Conservation (phyloP, 1,140 invertebrate genomes). For the Eueides isabella region DNA sequence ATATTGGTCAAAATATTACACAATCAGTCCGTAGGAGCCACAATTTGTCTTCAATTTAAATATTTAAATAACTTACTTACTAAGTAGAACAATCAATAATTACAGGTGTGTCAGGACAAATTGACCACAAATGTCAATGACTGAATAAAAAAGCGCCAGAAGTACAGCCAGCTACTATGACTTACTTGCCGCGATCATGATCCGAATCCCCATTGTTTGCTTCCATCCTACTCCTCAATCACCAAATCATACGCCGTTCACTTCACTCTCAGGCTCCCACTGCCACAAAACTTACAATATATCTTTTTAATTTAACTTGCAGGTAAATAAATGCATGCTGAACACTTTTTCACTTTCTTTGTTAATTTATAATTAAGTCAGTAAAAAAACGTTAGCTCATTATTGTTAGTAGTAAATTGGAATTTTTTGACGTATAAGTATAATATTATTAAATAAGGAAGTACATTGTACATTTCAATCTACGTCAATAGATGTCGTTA, state of each 20-base stretch:
- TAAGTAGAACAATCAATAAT: constrained; percentile 14
- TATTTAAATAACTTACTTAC: constrained; percentile 17
- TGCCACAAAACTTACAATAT: constrained; percentile 3
- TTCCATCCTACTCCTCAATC: constrained; percentile 48
- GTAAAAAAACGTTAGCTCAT: neutral
- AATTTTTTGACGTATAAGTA: too few species aligned
- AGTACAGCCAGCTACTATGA: constrained; percentile 14
- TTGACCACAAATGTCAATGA: neutral
- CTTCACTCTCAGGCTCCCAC: constrained; percentile 19
- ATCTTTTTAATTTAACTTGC: neutral
- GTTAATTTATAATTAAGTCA: neutral
- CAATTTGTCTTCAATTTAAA: neutral
- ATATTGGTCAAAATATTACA: constrained; percentile 1
- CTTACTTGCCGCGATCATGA: constrained; percentile 45
- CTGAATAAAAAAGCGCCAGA: neutral
- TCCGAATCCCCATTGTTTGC: constrained; percentile 49
- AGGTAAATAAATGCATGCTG: neutral
- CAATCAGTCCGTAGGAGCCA: neutral
- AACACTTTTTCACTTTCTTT: neutral
- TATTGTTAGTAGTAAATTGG: too few species aligned
- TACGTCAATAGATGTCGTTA: too few species aligned
- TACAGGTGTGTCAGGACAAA: constrained; percentile 8
- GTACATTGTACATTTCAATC: too few species aligned
- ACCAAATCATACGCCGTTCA: constrained; percentile 35
- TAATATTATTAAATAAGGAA: too few species aligned